Conservation (phyloP, 1,140 invertebrate genomes). For the Pseudobourletiella spinata region DNA sequence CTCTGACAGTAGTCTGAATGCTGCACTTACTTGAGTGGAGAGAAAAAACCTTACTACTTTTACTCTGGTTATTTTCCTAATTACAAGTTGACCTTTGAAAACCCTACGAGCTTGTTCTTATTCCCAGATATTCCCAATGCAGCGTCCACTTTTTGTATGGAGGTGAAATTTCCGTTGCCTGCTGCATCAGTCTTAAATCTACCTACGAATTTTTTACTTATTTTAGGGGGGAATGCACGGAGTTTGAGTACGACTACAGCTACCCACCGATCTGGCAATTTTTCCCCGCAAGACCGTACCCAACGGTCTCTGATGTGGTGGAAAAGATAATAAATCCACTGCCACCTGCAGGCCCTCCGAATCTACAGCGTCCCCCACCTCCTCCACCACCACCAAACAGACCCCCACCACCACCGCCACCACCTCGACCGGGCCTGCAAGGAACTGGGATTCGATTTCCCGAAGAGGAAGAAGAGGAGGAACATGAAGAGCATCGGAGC, state of each 20-base stretch:
- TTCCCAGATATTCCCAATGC: too few species aligned
- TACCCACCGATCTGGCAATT: constrained; percentile 28
- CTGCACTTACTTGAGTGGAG: too few species aligned
- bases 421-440: not conserved
- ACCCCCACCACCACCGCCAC: not conserved
- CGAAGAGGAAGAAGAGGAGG: constrained; percentile 15
- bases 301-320: constrained; percentile 4
- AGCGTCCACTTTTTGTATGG: too few species aligned
- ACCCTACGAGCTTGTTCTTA: too few species aligned
- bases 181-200: too few species aligned
- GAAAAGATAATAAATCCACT: constrained; percentile 10
- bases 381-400: not conserved
- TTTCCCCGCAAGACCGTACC: constrained; percentile 30
- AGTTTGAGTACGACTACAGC: constrained; percentile 21
- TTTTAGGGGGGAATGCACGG: constrained; percentile 33
- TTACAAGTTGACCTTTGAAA: too few species aligned
- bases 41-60: too few species aligned
- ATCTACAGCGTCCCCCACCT: not conserved
- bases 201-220: too few species aligned
- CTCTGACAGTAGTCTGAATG: too few species aligned
- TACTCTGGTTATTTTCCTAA: too few species aligned
- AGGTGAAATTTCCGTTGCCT: too few species aligned
- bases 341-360: not conserved
- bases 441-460: not conserved
- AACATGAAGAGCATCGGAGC: constrained; percentile 14